Evolutionary conservation across 2,888 invertebrate genomes (phyloP).

Genomic region (Spisula solida): DNA sequence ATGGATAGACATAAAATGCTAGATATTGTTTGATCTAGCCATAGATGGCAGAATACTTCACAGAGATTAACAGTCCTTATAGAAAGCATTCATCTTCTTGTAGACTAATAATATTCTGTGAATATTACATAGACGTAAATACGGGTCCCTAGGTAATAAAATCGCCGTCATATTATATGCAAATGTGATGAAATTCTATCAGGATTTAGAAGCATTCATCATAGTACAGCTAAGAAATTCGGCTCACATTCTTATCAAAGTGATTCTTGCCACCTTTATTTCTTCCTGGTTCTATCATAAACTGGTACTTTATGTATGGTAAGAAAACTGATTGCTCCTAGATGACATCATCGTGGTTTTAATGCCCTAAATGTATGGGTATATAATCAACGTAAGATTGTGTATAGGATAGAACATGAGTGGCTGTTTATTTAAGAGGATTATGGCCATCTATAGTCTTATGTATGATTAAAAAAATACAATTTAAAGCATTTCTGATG

Average conservation of each 20-base stretch:
- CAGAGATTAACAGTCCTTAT: not conserved
- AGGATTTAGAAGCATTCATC: not conserved
- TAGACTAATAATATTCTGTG: not conserved
- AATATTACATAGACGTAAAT: not conserved
- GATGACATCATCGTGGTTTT: not conserved
- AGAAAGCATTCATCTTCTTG: not conserved
- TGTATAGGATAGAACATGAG: no score
- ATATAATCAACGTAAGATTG: not conserved
- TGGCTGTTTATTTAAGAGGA: no score
- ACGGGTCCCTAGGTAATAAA: not conserved
- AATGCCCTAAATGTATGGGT: not conserved
- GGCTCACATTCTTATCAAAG: not conserved
- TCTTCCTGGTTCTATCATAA: not conserved
- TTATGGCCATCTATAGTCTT: no score
- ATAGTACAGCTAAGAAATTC: not conserved
- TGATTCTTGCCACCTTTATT: not conserved
- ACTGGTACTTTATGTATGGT: not conserved
- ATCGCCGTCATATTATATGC: conserved; percentile 5
- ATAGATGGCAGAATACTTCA: not conserved
- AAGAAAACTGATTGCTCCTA: not conserved
- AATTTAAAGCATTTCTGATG: no score
- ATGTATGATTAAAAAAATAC: no score
- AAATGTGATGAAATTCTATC: conserved; percentile 18
- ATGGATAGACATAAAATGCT: not conserved
- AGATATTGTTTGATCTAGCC: not conserved